A percentile compares a stretch with the other conserved stretches of the same genome.
Conservation (phyloP, 2,797 vertebrate genomes). For the Lacerta bilineata region DNA sequence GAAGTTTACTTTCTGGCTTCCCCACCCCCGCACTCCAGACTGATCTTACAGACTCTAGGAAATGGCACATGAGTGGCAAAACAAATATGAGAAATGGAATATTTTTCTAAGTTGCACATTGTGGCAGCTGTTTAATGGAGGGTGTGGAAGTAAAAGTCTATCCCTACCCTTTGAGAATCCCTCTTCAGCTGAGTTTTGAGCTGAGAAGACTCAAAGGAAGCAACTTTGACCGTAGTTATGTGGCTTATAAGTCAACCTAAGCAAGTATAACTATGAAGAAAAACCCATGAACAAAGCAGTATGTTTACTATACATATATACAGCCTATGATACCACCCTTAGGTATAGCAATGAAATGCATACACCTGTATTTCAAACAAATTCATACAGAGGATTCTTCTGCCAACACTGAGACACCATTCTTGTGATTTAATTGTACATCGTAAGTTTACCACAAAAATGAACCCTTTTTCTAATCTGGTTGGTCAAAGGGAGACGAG, state of each 20-base stretch:
- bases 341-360: not conserved
- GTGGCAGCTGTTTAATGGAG: conserved; percentile 57
- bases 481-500: not conserved
- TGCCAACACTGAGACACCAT: not conserved
- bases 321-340: too few relatives aligned
- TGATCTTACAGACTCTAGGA: conserved; percentile 66
- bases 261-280: not conserved
- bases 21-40: conserved; percentile 24
- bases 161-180: not conserved
- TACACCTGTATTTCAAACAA: not conserved
- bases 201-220: conserved; percentile 35
- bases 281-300: not conserved
- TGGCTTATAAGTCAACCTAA: not conserved
- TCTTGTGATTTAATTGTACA: not conserved
- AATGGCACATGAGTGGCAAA: conserved; percentile 65
- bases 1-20: conserved; percentile 61
- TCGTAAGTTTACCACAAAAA: not conserved
- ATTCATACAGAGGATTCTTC: not conserved
- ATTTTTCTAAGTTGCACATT: conserved; percentile 37
- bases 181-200: conserved; percentile 53
- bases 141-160: conserved; percentile 29
- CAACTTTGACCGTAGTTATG: not conserved
- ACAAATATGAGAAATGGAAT: conserved; percentile 65
- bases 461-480: not conserved
- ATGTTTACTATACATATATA: not conserved